Base-by-base conservation (phyloP, 2,797 vertebrate genomes). In the Malurus splendens region DNA sequence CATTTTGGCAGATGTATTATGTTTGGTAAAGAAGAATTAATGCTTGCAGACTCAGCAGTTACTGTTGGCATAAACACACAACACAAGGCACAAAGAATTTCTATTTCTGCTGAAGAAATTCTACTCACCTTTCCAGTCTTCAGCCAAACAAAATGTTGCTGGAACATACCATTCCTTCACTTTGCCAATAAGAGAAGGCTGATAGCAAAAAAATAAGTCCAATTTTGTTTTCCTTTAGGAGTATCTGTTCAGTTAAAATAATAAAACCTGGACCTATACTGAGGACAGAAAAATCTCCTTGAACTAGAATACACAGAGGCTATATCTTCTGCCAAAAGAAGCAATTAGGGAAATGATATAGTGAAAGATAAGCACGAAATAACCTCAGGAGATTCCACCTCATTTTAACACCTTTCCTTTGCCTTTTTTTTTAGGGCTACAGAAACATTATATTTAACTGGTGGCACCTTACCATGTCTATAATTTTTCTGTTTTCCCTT, bases 21-120 rank as follows among this genome's bases (percentile, higher is more conserved):
- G 2, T 28, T 92, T 84, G 61, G 57, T 82, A 90, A 61, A 10
- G 45, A 86, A 89, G 62, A 88, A 60, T 19, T 22, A 38, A 64
- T 55, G 39, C 24, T 70, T 86, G 68, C 72, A 88, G 57, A 86
- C 65, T 92, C 91, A 82, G 92, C 90, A 82, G 33, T 84, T 87
- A 70, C 48, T 83, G 12, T 38, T 94, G 74, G 33, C 45, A 47
- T 42, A 90, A 94, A 67, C 19, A 76, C 32, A 50, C 22, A 55
- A 73, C 47, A 64, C 25, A 48, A 82, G 30, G 36, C 30, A 60
- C 60, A 70, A 50, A 52, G n/a, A 44, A 45, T 59, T 78, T 89
- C 89, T 70, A 54, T 60, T 92, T 83, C 57, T 77, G 23, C 20
- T 75, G 47, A 14, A 66, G 61, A 93, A 86, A 51, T 2, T 2